Base-by-base conservation (phyloP, 92 coral and sea anemone genomes). In the Scolanthus callimorphus region DNA sequence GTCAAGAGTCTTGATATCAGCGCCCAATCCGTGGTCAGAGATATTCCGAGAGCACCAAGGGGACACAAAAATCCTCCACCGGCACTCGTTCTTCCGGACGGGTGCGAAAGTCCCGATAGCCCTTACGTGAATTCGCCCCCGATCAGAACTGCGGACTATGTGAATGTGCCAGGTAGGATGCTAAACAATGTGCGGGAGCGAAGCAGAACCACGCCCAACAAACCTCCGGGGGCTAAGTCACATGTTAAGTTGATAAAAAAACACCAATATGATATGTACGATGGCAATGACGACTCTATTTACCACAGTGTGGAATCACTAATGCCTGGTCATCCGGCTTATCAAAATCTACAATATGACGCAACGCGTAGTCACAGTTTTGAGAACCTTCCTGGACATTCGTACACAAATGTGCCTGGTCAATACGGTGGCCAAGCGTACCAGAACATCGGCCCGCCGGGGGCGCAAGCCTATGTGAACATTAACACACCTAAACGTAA, bases 301-400 rank as follows among this genome's bases (percentile, higher is more conserved):
- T 87, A 87, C 57, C 96, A 87, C 51, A 87, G 96, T 47, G 96
- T 87, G 11, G 96, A 87, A 62, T 87, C 96, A 1, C 74, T 87
- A 20, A 68, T 87, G 83, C 96, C 96, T 26, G 78, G 71, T 11
- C 74, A 83, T 57, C 85, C 85, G 25, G 85, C 81, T 2, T 83
- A 83, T 47, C 90, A 68, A 31, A 87, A 83, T 60, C 45, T 66
- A n/a, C 60, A 41, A 46, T 68, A 67, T 25, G 85, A 83, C 47
- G 64, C 85, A 3, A 71, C 72, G 23, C 82, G 86, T 17, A 72
- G 96, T 46, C 85, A 71, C 49, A 87, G 96, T 27, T 87, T 78
- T 55, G 96, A 87, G 31, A 87, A 85, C 27, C 77, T 83, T 51
- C 86, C 79, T 12, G 89, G 89, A 3, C 89, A 82, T 49, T 50